Base-by-base conservation (phyloP, 1,140 invertebrate species). In the Lamellibrachia luymesi region DNA sequence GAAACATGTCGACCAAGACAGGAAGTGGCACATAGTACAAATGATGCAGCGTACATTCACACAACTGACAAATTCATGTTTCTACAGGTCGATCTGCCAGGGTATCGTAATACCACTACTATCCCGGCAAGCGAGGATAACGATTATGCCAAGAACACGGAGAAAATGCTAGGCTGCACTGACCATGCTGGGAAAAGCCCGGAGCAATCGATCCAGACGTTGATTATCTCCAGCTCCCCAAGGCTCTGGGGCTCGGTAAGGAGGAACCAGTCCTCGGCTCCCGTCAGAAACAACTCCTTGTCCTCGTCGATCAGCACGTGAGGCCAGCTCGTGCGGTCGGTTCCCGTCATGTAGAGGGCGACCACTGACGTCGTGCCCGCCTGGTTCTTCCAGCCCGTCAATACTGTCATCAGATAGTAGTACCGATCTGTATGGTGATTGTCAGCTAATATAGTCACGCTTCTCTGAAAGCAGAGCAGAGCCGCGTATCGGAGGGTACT, bases 341-440 rank as follows among this genome's bases (percentile, higher is more conserved):
- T 51, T 4, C 91, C 91, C 49, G 51, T 51, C 49, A 91, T 50
- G n/a, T 91, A 91, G 91, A 91, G n/a, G 49, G 91, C 13, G 25
- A 51, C 49, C 10, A 51, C 51, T 50, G 91, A 91, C 91, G 91
- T 91, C 49, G 91, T 91, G 8, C 91, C 91, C 49, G 49, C 91
- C 49, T 51, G 49, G 49, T 50, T 51, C 91, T 91, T 91, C 91
- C 91, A 91, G 91, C 91, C 91, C 51, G 91, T 91, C 25, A 91
- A 50, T 51, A 91, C 91, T 51, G 91, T 91, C 91, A 91, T 10
- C 91, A 91, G 91, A 51, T 91, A 91, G 91, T 51, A 91, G 91
- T 91, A n/a, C 49, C 91, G 91, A 51, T 50, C 91, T 50, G 13
- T 50, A 50, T 13, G 91, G 51, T 51, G 13, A 51, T 91, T 91